Conservation (phyloP, 2,797 vertebrate genomes). For the Alectoris magna region DNA sequence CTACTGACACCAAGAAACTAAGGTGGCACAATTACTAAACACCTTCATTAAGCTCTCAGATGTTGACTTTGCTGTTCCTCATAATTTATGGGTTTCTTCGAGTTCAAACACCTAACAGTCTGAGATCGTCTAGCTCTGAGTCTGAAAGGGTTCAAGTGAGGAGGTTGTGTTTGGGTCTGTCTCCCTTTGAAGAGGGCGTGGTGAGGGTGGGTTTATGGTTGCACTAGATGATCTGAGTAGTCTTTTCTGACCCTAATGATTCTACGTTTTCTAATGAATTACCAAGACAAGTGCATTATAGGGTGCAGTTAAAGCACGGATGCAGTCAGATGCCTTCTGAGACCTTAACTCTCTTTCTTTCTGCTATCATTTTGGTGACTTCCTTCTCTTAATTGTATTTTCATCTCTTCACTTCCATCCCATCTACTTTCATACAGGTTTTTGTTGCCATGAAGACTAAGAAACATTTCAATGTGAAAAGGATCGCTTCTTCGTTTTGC, state of each 20-base stretch:
- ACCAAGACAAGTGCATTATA: not conserved
- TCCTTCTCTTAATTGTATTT: not conserved
- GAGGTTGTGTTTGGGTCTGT: not conserved
- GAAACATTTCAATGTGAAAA: not conserved
- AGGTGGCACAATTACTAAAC: not conserved
- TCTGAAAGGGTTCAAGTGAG: not conserved
- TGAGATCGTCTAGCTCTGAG: not conserved
- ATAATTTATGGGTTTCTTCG: not conserved
- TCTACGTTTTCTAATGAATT: not conserved
- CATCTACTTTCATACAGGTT: not conserved
- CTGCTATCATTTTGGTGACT: not conserved
- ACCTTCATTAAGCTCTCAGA: not conserved
- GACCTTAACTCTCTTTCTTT: not conserved
- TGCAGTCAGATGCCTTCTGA: not conserved
- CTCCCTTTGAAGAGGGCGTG: not conserved
- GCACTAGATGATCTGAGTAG: no score
- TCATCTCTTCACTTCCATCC: not conserved
- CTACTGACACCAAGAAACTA: not conserved
- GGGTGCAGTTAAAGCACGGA: not conserved
- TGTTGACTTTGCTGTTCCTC: not conserved
- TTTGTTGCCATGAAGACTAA: not conserved
- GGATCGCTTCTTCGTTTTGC: not conserved
- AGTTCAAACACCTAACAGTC: no score
- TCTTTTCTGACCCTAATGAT: no score
- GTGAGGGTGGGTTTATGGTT: no score